phyloP scores from a whole-genome alignment of 2,797 vertebrate species.

The Platyrinchus mystaceus region DNA sequence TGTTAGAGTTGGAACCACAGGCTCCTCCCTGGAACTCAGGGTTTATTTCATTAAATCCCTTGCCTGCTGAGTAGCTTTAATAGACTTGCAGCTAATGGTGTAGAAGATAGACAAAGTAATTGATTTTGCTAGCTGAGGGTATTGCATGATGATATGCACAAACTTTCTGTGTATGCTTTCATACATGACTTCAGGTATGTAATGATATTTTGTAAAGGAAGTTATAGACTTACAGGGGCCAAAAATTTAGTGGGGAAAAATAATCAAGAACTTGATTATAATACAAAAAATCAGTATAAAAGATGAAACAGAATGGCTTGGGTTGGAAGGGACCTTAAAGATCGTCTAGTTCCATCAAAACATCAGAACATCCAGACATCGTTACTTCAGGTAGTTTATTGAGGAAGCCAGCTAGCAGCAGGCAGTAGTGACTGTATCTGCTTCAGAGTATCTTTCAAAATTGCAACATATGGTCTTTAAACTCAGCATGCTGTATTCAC shows the following conservation, averaged over 20 bases:
- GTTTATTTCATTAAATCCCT: constrained; percentile 60
- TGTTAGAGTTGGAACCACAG: constrained; percentile 50
- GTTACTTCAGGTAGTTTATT: constrained; percentile 23
- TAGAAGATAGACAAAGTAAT: constrained; percentile 36
- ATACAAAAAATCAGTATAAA: background rate
- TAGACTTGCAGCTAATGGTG: constrained; percentile 43
- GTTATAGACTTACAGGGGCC: background rate
- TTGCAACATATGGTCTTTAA: background rate
- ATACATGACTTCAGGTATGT: background rate
- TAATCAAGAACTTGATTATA: background rate
- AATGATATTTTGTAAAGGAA: constrained; percentile 8
- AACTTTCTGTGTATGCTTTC: background rate
- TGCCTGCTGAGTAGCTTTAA: constrained; percentile 61
- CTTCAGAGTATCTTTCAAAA: constrained; percentile 7
- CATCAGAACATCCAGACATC: background rate
- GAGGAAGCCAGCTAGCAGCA: constrained; percentile 16
- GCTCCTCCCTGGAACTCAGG: constrained; percentile 42
- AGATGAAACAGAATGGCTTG: background rate
- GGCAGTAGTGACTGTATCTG: background rate
- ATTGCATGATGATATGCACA: background rate
- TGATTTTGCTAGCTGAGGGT: constrained; percentile 39
- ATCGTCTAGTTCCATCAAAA: background rate
- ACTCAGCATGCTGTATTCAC: background rate
- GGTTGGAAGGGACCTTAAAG: background rate
- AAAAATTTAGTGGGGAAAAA: background rate